Base-by-base conservation (phyloP, 2,888 invertebrate genomes). In the Brenthis ino region DNA sequence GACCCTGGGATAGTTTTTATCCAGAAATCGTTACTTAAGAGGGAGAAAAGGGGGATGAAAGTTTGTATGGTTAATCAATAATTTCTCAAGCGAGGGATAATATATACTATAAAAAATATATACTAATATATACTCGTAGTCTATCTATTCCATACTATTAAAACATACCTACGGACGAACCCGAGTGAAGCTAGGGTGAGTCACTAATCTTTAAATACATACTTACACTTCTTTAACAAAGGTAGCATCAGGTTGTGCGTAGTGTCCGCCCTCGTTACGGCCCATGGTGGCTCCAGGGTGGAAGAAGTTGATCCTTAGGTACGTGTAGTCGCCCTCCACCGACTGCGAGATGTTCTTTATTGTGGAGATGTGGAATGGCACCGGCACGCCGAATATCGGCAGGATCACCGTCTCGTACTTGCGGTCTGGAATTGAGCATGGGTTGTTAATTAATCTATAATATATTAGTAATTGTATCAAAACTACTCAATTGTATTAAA, bases 311-410 rank as follows among this genome's bases (percentile, higher is more conserved):
- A 99, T 97, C 85, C 97, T 96, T 77, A 99, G 95, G 89, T 99
- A 99, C 0, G 99, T 99, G 91, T 99, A 99, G 88, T 99, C 99
- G 6, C 99, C 99, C 91, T 99, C 99, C 14, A 99, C 98, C 0
- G 99, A 98, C 88, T 99, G 98, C 0, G 99, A 99, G 81, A 99
- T 99, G 86, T 99, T 99, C 94, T 99, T 99, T 66, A 99, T 98
- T 6, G 98, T 99, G 5, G 99, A 98, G 85, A 99, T 99, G 86
- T 99, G 99, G 88, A 98, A 99, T 66, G 99, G 99, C 71, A 98
- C 98, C 0, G 99, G 97, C 57, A 98, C 94, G 70, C 99, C 99
- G 93, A 98, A 99, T 77, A 99, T 95, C 2, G 99, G 99, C 82
- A 99, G 90, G 75, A 99, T 98, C n/a, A 99, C 97, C 1, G 99